These are phyloP conservation scores for Poecilus cupreus DNA, from an alignment of 2,888 invertebrate genomes.

Conservation along the genomic window DNA sequence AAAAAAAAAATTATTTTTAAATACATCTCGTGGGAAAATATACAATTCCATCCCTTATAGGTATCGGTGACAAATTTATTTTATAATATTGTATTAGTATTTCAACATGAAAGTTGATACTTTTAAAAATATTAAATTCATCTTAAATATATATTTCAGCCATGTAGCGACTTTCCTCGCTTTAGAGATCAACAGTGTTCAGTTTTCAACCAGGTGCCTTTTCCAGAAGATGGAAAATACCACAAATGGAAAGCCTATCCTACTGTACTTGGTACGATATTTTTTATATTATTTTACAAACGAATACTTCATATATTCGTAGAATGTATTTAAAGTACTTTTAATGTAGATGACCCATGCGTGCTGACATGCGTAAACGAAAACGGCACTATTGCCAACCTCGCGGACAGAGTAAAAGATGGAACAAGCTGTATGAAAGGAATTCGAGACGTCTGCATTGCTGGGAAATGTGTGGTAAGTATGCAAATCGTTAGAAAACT, in stretches of 20 bases:
- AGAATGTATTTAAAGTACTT: conserved; percentile 28
- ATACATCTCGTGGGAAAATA: too few species aligned
- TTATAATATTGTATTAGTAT: too few species aligned
- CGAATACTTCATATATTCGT: too few species aligned
- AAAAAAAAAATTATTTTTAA: too few species aligned
- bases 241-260: conserved; percentile 74
- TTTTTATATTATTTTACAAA: neutral
- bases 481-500: neutral
- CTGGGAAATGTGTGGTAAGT: conserved; percentile 73
- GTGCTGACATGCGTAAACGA: conserved; percentile 69
- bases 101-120: too few species aligned
- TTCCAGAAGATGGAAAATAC: conserved; percentile 73
- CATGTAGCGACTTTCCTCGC: conserved; percentile 72
- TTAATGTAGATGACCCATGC: conserved; percentile 70
- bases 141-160: conserved; percentile 68
- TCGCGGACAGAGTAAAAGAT: conserved; percentile 74
- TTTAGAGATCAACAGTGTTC: conserved; percentile 75
- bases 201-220: conserved; percentile 72
- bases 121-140: too few species aligned
- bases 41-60: too few species aligned
- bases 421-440: conserved; percentile 75
- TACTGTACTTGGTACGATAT: conserved; percentile 69
- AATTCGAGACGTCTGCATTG: conserved; percentile 75
- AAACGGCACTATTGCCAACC: conserved; percentile 67
- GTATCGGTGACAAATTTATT: too few species aligned